phyloP scores from a whole-genome alignment of 2,797 vertebrate genomes.

The Gallinago nigripennis region DNA sequence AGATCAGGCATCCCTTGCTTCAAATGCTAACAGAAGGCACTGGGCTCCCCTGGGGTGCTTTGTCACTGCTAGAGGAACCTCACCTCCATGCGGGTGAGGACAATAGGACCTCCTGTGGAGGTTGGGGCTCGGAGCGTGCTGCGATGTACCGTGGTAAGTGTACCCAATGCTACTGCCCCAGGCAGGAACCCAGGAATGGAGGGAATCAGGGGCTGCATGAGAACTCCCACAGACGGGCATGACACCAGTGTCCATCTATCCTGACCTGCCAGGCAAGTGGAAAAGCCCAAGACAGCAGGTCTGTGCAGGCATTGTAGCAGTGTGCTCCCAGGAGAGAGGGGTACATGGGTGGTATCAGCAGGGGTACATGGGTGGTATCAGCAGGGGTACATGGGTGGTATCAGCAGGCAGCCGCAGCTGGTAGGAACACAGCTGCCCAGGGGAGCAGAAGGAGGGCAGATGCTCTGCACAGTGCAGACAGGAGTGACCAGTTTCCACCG shows the following conservation, averaged over 20 bases:
- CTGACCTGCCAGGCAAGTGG: background rate
- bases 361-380: too few species aligned
- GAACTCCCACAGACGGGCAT: background rate
- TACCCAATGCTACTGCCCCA: background rate
- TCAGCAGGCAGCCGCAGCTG: background rate
- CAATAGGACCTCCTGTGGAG: background rate
- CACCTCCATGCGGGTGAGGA: accelerated
- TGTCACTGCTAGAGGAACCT: background rate
- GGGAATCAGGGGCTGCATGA: background rate
- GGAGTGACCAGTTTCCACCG: background rate
- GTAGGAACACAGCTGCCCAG: background rate
- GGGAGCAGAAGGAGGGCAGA: background rate
- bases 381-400: background rate
- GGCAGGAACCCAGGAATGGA: background rate
- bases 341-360: background rate
- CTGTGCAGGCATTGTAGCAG: background rate
- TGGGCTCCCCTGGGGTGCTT: background rate
- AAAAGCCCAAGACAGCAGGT: background rate
- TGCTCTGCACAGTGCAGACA: background rate
- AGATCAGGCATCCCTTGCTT: background rate
- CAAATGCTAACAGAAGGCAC: background rate
- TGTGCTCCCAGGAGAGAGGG: background rate
- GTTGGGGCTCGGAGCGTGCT: background rate
- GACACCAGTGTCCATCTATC: background rate
- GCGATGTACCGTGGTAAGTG: accelerated